Conservation (phyloP, 2,888 invertebrate genomes). For the Andrena trimmerana region DNA sequence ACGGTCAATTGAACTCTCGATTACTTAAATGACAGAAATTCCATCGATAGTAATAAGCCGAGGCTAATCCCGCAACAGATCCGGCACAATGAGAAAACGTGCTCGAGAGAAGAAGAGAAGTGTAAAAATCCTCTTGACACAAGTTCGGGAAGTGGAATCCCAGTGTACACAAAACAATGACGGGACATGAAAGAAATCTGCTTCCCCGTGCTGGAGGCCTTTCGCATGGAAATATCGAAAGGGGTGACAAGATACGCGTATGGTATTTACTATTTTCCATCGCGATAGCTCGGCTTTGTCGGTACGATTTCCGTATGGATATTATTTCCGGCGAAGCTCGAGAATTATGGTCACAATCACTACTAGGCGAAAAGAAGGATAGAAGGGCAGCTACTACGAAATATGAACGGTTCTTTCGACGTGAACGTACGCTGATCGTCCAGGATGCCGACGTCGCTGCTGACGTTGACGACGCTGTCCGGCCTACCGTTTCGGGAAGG, state of each 20-base stretch:
- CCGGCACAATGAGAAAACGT: not conserved
- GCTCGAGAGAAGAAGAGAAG: not conserved
- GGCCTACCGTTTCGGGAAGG: slow-evolving; percentile 37
- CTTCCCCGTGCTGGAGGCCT: not conserved
- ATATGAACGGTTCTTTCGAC: slow-evolving; percentile 45
- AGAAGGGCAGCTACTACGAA: slow-evolving; percentile 22
- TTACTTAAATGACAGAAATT: not conserved
- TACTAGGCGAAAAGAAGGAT: not conserved
- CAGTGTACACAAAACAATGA: not conserved
- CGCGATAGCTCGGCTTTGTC: not conserved
- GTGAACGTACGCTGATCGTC: slow-evolving; percentile 64
- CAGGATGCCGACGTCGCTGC: slow-evolving; percentile 60
- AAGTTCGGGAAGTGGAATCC: not conserved
- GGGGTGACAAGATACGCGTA: not conserved
- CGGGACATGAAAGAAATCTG: not conserved
- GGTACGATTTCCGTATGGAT: not conserved
- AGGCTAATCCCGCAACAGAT: too few species aligned
- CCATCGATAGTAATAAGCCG: not conserved
- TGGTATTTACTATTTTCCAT: slow-evolving; percentile 20
- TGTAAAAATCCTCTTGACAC: not conserved
- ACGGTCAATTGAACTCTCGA: not conserved
- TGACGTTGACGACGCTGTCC: slow-evolving; percentile 63
- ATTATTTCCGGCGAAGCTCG: not conserved
- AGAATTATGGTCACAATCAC: not conserved
- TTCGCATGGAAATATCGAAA: not conserved